phyloP scores from a whole-genome alignment of 2,888 invertebrate genomes.

The Caenorhabditis auriculariae region DNA sequence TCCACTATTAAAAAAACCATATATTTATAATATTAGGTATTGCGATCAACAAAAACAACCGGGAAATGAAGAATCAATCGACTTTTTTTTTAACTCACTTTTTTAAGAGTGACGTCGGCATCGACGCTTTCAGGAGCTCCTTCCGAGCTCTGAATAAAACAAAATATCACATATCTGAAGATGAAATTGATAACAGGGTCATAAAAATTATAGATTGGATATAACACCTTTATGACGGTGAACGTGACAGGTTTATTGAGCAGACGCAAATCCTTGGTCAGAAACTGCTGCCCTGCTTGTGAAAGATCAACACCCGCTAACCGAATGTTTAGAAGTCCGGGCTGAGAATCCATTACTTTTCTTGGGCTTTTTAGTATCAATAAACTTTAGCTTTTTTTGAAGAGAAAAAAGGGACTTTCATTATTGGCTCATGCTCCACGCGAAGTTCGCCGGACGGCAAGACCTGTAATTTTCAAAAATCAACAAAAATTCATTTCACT shows the following conservation, averaged over 20 bases:
- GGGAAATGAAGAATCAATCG: too few relatives aligned
- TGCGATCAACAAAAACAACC: too few relatives aligned
- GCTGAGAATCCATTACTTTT: constrained; percentile 15
- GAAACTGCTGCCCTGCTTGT: constrained; percentile 53
- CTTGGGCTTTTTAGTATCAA: not conserved
- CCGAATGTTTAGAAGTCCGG: constrained; percentile 51
- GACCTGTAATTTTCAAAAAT: constrained; percentile 27
- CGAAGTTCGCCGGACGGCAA: constrained; percentile 50
- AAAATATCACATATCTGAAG: not conserved
- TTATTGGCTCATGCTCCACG: constrained; percentile 58
- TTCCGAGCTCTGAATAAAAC: constrained; percentile 19
- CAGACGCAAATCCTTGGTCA: constrained; percentile 54
- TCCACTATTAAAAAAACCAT: too few relatives aligned
- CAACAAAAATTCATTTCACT: not conserved
- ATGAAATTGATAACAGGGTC: too few relatives aligned
- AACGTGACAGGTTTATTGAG: constrained; percentile 55
- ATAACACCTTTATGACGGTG: constrained; percentile 51
- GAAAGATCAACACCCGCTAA: constrained; percentile 61
- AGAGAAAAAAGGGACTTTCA: constrained; percentile 53
- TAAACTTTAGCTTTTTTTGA: constrained; percentile 33
- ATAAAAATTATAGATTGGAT: not conserved
- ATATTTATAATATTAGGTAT: too few relatives aligned
- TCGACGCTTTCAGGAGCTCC: constrained; percentile 50
- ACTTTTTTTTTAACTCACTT: constrained; percentile 40
- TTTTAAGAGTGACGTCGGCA: constrained; percentile 58